Evolutionary conservation across 2,797 vertebrate genomes (phyloP).

Genomic region (Trachops cirrhosus): DNA sequence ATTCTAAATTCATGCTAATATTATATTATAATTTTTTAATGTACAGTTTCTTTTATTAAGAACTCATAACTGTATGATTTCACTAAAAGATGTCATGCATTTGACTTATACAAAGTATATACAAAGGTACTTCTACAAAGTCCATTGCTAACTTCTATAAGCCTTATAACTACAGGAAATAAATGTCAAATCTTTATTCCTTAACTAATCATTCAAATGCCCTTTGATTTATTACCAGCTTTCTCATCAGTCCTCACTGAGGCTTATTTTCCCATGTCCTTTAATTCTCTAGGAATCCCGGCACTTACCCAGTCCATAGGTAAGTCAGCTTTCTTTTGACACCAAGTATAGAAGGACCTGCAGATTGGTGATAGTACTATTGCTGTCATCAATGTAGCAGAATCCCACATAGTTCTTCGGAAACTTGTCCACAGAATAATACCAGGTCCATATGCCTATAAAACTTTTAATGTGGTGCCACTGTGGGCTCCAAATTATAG

Average conservation of each 20-base stretch:
- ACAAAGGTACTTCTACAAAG: background rate
- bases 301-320: background rate
- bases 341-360: background rate
- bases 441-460: too few species aligned
- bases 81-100: background rate
- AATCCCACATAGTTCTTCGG: background rate
- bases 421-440: background rate
- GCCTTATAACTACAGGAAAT: background rate
- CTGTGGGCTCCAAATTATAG: background rate
- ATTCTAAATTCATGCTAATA: background rate
- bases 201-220: background rate
- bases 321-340: background rate
- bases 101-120: background rate
- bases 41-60: background rate
- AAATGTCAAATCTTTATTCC: conserved; percentile 17
- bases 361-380: background rate
- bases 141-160: background rate
- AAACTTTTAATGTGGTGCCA: background rate
- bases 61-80: background rate
- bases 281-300: background rate
- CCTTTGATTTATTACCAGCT: background rate
- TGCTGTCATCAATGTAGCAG: background rate
- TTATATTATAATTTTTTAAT: background rate
- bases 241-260: background rate
- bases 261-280: background rate